Percentiles rank a stretch among this genome's conserved stretches.
These are phyloP conservation scores for Florisuga fusca DNA, from an alignment of 2,797 vertebrate species.

Conservation along the genomic window DNA sequence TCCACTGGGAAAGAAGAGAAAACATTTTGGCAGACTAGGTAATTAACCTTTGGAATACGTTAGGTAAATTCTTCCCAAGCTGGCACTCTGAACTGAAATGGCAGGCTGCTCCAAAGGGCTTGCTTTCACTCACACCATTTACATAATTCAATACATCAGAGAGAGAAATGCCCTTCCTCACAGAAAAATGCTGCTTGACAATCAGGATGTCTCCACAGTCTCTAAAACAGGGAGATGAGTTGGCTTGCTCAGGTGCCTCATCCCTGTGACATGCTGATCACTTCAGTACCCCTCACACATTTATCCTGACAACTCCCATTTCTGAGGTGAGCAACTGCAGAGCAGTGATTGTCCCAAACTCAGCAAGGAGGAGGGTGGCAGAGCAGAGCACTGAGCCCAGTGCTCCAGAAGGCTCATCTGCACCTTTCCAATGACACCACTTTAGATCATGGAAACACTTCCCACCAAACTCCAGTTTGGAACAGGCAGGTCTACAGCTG, in stretches of 20 bases:
- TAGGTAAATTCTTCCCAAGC: neutral
- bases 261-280: neutral
- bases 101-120: neutral
- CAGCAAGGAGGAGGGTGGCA: fast-evolving
- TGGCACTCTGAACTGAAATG: neutral
- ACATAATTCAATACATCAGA: neutral
- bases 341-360: neutral
- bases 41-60: neutral
- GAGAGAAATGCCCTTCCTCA: neutral
- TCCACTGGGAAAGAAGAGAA: neutral
- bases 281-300: neutral
- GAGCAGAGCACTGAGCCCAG: neutral
- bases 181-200: neutral
- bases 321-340: neutral
- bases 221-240: neutral
- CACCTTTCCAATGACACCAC: neutral
- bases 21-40: neutral
- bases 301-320: neutral
- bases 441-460: fast-evolving
- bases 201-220: neutral
- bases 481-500: neutral
- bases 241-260: neutral
- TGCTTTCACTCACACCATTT: neutral
- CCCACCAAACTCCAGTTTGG: neutral
- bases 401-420: neutral